Evolutionary conservation across 2,888 invertebrate genomes (phyloP).

Genomic region (Rhaphigaster nebulosa): DNA sequence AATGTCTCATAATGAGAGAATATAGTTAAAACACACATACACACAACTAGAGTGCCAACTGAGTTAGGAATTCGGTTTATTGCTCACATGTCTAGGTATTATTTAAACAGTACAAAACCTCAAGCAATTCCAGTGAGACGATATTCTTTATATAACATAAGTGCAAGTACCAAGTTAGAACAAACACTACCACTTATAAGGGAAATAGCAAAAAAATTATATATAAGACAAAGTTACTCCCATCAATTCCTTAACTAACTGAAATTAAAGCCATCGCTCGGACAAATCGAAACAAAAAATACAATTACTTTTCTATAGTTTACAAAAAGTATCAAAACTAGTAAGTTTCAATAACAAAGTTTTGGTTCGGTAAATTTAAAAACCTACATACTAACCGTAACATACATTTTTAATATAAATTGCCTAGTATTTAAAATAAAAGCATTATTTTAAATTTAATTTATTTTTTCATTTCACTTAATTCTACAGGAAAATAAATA

Average conservation of each 20-base stretch:
- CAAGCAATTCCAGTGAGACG: constrained; percentile 37
- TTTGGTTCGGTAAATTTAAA: constrained; percentile 31
- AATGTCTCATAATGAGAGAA: constrained; percentile 32
- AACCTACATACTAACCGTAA: constrained; percentile 29
- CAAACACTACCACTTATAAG: neutral
- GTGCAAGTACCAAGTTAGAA: neutral
- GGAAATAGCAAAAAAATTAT: constrained; percentile 32
- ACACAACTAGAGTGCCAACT: constrained; percentile 54
- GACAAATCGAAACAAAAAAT: constrained; percentile 20
- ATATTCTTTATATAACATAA: neutral
- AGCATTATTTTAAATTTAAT: neutral
- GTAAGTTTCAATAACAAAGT: neutral
- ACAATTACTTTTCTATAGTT: constrained; percentile 15
- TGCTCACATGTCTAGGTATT: constrained; percentile 17
- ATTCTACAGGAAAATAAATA: constrained; percentile 49
- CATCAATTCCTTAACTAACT: constrained; percentile 5
- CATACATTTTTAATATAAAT: neutral
- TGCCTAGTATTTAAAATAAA: constrained; percentile 18
- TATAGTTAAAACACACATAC: constrained; percentile 55
- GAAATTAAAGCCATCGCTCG: constrained; percentile 27
- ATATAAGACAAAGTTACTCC: constrained; percentile 28
- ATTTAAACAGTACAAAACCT: neutral
- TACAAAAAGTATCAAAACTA: constrained; percentile 27
- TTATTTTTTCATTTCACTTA: neutral
- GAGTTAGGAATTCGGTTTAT: constrained; percentile 51